Evolutionary conservation across 1,140 invertebrate species (phyloP), one percentile per base, ranked within the genome.

Genomic region (Odontomachus brunneus): DNA sequence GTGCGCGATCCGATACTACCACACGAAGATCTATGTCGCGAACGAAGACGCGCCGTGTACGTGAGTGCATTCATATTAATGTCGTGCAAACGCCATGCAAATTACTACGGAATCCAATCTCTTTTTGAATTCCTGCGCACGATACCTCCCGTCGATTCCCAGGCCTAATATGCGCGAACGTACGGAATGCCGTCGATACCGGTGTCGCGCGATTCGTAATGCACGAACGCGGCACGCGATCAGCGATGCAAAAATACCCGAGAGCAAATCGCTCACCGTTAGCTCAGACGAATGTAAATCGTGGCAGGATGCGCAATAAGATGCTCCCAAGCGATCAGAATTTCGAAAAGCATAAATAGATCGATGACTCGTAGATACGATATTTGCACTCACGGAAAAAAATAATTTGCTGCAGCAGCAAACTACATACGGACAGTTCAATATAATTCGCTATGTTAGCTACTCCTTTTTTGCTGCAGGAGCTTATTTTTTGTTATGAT

Each of bases 61-160:
- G 60, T 55, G 63, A 62, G 22, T 44, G 63, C 75, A 71, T 29
- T 80, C 33, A 53, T 44, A 80, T 69, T 80, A 80, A 80, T 80
- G 65, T n/a, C 65, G 57, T 80, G 65, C 75, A 78, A 78, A 78
- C 75, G 49, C 51, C 63, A 78, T 78, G 75, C 75, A 80, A 80
- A 80, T 80, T 80, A 80, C 65, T 29, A 59, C 29, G 63, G 75
- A 78, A 48, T 80, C 44, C 73, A 75, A 75, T 63, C 59, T 48
- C 38, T 71, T 57, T 78, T 69, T 71, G 51, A 51, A 80, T 59
- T 29, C 22, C 22, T 65, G 51, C 17, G 65, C 17, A 57, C 33
- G 33, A n/a, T 44, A 44, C 38, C 38, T 59, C 75, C 24, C 63
- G 75, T 69, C 51, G 69, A 69, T 69, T 69, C 51, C 22, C 22